A percentile compares a stretch with the other conserved stretches of the same genome.
phyloP scores from a whole-genome alignment of 2,888 invertebrate species.

The Lymantria monacha region DNA sequence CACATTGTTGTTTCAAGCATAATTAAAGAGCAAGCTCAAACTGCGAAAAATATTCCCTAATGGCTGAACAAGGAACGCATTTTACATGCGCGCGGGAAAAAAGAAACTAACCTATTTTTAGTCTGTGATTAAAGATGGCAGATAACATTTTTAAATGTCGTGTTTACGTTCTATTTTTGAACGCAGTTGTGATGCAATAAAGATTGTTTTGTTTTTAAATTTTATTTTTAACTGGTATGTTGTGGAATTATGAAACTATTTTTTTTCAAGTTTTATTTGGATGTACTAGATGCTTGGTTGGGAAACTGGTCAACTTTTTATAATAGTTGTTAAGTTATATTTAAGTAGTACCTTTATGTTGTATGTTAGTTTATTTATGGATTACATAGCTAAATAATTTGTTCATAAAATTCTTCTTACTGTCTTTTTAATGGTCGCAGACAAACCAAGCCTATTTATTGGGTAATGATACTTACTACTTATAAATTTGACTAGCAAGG shows the following conservation, averaged over 20 bases:
- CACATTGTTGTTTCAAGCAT: constrained; percentile 29
- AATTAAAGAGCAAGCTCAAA: constrained; percentile 23
- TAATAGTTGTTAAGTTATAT: too few relatives aligned
- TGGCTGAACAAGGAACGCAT: constrained; percentile 23
- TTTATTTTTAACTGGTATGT: neutral
- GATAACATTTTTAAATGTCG: constrained; percentile 4
- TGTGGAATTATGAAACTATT: neutral
- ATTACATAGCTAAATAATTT: too few relatives aligned
- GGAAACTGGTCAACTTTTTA: too few relatives aligned
- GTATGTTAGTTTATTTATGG: too few relatives aligned
- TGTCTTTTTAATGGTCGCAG: too few relatives aligned
- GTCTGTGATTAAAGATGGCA: constrained; percentile 30
- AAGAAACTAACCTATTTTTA: constrained; percentile 18
- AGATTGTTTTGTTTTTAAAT: neutral
- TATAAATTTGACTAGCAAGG: too few relatives aligned
- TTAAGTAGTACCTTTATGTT: too few relatives aligned
- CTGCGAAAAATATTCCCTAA: constrained; percentile 37
- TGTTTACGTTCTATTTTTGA: constrained; percentile 6
- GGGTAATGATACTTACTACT: too few relatives aligned
- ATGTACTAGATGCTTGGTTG: too few relatives aligned
- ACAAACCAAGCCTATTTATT: too few relatives aligned
- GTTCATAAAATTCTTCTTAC: too few relatives aligned
- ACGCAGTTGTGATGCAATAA: neutral
- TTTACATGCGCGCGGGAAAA: constrained; percentile 8
- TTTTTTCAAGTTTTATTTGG: too few relatives aligned